phyloP scores from a whole-genome alignment of 2,113 vertebrate genomes.

The Xiphophorus hellerii region DNA sequence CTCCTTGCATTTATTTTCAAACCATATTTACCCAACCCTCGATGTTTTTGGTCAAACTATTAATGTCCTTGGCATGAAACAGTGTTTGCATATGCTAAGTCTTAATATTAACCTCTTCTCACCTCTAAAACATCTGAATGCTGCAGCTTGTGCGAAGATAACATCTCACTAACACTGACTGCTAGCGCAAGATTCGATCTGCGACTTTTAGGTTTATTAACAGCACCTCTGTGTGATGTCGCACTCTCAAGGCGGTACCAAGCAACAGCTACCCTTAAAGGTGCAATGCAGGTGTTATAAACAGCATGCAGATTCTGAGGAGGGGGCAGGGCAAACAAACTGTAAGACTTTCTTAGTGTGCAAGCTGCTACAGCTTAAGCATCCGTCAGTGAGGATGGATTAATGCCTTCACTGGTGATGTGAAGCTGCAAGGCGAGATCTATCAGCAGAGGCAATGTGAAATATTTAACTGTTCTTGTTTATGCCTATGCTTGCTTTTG shows the following conservation, averaged over 20 bases:
- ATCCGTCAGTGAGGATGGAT: constrained; percentile 34
- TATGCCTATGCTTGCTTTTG: constrained; percentile 33
- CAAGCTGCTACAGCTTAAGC: constrained; percentile 23
- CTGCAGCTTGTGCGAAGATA: constrained; percentile 16
- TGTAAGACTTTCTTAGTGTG: constrained; percentile 33
- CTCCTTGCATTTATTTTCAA: neutral
- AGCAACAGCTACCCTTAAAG: constrained; percentile 56
- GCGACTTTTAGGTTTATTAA: constrained; percentile 46
- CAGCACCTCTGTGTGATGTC: constrained; percentile 29
- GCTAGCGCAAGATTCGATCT: constrained; percentile 26
- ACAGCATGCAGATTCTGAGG: constrained; percentile 37
- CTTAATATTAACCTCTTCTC: constrained; percentile 5
- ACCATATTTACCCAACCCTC: neutral
- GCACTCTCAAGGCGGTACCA: constrained; percentile 35
- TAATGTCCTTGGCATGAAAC: neutral
- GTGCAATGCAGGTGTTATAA: constrained; percentile 51
- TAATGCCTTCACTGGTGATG: constrained; percentile 30
- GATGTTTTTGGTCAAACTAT: neutral
- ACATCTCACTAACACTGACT: constrained; percentile 21
- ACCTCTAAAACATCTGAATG: neutral
- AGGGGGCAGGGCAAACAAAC: constrained; percentile 13
- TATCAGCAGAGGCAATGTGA: constrained; percentile 23
- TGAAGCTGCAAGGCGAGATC: constrained; percentile 19
- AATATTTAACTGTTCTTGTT: constrained; percentile 29
- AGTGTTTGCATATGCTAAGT: constrained; percentile 3